Percentiles rank a stretch among this genome's conserved stretches.
phyloP scores from a whole-genome alignment of 2,797 vertebrate genomes.

The Pitangus sulphuratus region DNA sequence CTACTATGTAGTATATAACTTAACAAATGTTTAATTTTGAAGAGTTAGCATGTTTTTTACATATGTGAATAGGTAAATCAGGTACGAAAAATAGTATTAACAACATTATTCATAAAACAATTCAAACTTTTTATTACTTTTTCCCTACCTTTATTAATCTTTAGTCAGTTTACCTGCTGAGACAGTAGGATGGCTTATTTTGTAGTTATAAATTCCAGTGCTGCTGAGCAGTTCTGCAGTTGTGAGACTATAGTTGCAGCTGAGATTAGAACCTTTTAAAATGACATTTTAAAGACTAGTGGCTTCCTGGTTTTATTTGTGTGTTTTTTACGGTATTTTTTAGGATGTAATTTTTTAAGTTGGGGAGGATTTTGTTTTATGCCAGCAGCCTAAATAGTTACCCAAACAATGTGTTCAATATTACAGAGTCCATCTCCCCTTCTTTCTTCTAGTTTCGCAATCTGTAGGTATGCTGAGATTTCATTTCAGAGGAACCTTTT shows the following conservation, averaged over 20 bases:
- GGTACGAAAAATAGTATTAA: background rate
- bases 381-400: background rate
- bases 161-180: background rate
- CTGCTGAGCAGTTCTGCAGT: background rate
- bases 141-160: background rate
- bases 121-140: background rate
- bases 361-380: background rate
- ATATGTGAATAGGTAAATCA: background rate
- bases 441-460: fast-evolving
- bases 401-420: fast-evolving
- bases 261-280: background rate
- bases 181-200: background rate
- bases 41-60: background rate
- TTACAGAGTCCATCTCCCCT: background rate
- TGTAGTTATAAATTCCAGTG: background rate
- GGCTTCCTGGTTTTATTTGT: background rate
- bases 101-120: background rate
- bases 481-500: background rate
- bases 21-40: background rate
- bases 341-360: background rate
- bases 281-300: background rate
- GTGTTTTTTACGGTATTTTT: background rate
- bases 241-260: background rate
- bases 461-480: background rate
- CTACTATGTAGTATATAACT: background rate